Percentiles rank a stretch among this genome's conserved stretches.
These are phyloP conservation scores for Aphrophora alni DNA, from an alignment of 2,888 invertebrate species.

Conservation along the genomic window DNA sequence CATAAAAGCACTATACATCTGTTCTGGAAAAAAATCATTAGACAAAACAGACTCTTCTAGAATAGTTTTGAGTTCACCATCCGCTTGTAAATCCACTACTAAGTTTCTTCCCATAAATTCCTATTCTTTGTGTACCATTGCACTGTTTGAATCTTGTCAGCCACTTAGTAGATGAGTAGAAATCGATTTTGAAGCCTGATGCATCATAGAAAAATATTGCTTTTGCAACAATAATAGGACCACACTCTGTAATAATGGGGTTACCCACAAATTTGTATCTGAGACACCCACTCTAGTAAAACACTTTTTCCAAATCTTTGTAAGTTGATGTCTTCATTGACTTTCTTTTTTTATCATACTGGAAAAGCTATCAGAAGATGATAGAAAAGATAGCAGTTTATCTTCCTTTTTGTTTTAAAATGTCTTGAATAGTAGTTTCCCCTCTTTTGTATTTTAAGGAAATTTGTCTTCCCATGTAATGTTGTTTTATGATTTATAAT, in stretches of 20 bases:
- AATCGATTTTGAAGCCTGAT: background rate
- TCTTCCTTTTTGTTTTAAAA: no score
- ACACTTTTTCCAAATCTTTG: conserved; percentile 6
- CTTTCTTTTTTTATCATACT: background rate
- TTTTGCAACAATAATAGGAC: background rate
- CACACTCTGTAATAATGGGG: background rate
- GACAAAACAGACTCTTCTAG: background rate
- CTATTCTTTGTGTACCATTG: background rate
- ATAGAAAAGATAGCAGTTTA: no score
- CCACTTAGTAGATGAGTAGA: background rate
- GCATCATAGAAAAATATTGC: background rate
- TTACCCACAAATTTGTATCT: background rate
- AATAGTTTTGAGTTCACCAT: background rate
- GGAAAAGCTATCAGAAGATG: background rate
- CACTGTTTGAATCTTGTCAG: conserved; percentile 4
- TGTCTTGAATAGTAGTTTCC: no score
- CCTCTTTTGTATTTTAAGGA: no score
- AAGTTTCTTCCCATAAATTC: background rate
- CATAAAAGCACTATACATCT: background rate
- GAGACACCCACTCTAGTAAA: conserved; percentile 7
- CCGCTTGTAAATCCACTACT: no score
- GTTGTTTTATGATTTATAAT: background rate
- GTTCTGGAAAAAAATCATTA: conserved; percentile 1
- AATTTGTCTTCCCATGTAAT: no score
- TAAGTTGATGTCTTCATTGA: conserved; percentile 11